Evolutionary conservation across 2,888 invertebrate species (phyloP), one percentile per base, ranked within the genome.

Genomic region (Palloptera scutellata): DNA sequence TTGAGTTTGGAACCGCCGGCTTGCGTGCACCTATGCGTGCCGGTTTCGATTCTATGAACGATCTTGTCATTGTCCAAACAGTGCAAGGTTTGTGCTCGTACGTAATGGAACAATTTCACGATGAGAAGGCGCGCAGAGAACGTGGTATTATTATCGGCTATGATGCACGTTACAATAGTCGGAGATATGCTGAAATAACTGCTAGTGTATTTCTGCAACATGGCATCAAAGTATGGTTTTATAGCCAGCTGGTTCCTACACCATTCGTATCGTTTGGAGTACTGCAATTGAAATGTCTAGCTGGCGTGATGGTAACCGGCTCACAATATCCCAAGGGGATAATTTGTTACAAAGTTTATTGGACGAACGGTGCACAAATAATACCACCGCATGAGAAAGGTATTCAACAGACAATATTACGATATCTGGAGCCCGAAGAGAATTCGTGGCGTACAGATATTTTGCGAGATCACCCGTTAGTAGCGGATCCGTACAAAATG

Each of bases 281-380:
- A 0, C 86, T 87, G 2, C 87, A 90, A 71, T 90, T 91, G 68
- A 89, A 90, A 17, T 92, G 93, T 65, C 90, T 91, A 1, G 94
- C 92, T 51, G 97, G 97, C 0, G 89, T 97, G 6, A 96, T 97
- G 94, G 90, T 97, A 6, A 98, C 97, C 0, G 97, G 97, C 0
- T 97, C 96, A 0, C 97, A 97, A 80, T 98, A 97, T 86, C 97
- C 97, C 0, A 96, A 95, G 81, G 91, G 96, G 42, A 97, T 97
- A 81, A 97, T 98, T 82, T 97, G 97, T 1, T 99, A 98, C 81
- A 99, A 99, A 87, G 97, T 97, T 9, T 99, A 98, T 83, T 97
- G 96, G 92, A 87, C 88, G 9, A 98, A 98, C 84, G 96, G 97
- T 0, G 92, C 96, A 10, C 99, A 98, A 89, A 97, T 99, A 71